phyloP scores from a whole-genome alignment of 2,113 vertebrate species.

The Herpailurus yagouaroundi region DNA sequence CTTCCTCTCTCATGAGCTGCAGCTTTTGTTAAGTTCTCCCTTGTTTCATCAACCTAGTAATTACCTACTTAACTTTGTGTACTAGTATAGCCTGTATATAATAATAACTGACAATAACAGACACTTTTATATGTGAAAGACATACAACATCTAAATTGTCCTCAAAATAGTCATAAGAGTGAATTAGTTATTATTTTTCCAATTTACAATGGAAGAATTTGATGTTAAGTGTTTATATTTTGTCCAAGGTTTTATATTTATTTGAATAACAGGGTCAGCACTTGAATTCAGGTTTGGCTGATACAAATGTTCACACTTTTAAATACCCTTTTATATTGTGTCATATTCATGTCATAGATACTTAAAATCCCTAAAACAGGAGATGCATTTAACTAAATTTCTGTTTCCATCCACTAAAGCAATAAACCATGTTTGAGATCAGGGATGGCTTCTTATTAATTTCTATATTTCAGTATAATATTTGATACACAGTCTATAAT shows the following conservation, averaged over 20 bases:
- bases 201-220: background rate
- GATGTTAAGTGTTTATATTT: background rate
- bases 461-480: background rate
- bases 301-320: background rate
- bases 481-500: background rate
- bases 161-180: background rate
- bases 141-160: background rate
- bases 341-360: background rate
- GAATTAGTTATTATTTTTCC: background rate
- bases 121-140: background rate
- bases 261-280: background rate
- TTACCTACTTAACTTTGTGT: background rate
- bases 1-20: background rate
- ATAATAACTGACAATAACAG: background rate
- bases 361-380: background rate
- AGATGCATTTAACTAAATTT: background rate
- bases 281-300: background rate
- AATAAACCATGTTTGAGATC: background rate
- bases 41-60: background rate
- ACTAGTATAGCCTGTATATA: background rate
- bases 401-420: background rate
- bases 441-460: background rate
- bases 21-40: background rate
- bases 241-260: background rate
- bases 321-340: background rate